These are phyloP conservation scores for Syritta pipiens DNA, from an alignment of 2,888 invertebrate genomes.

Conservation along the genomic window DNA sequence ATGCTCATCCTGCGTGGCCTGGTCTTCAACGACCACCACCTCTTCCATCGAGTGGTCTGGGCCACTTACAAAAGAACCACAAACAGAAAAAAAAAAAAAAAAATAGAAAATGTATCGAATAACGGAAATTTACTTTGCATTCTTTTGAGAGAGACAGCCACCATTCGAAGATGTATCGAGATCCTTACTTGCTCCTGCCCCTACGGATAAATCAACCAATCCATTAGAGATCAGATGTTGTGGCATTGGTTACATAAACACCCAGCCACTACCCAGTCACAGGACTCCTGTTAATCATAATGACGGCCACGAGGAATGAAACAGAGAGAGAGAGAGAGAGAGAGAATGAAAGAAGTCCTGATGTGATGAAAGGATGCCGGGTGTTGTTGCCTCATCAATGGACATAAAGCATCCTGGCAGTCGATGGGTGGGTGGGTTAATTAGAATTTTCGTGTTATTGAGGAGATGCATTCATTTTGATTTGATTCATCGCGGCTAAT, in stretches of 20 bases:
- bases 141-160: constrained; percentile 32
- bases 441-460: too few species aligned
- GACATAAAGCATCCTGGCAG: too few species aligned
- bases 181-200: constrained; percentile 24
- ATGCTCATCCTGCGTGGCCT: neutral
- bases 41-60: constrained; percentile 7
- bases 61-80: constrained; percentile 58
- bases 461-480: neutral
- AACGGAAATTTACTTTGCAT: constrained; percentile 62
- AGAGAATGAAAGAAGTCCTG: too few species aligned
- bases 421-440: too few species aligned
- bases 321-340: neutral
- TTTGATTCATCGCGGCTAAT: constrained; percentile 12
- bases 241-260: constrained; percentile 65
- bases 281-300: constrained; percentile 39
- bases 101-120: constrained; percentile 45
- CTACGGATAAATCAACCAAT: constrained; percentile 63
- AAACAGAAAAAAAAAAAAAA: constrained; percentile 24
- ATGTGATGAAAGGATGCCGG: constrained; percentile 49
- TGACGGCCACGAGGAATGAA: constrained; percentile 18
- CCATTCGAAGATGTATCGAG: constrained; percentile 4
- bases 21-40: constrained; percentile 5
- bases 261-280: constrained; percentile 25
- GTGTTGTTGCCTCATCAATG: too few species aligned
- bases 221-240: constrained; percentile 68